Base-by-base conservation (phyloP, 2,113 vertebrate genomes). In the Nothobranchius kuhntae region DNA sequence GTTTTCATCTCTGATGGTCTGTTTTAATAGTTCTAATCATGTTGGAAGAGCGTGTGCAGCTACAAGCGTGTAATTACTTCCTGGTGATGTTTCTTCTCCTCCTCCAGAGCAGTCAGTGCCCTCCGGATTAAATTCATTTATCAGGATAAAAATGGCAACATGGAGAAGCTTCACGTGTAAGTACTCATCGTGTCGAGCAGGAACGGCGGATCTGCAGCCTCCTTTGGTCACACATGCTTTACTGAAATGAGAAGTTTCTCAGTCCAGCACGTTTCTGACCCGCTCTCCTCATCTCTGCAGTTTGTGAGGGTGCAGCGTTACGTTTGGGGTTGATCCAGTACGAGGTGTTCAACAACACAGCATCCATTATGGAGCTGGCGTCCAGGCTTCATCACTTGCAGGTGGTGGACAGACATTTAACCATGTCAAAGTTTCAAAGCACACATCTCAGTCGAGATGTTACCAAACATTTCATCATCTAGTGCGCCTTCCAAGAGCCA, bases 241-340 rank as follows among this genome's bases (percentile, higher is more conserved):
- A 6, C 11, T 53, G n/a, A 80, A 65, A 83, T 70, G 65, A 86
- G 54, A 55, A 8, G 80, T 80, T 82, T 17, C 17, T 86, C 78
- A 73, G 4, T 12, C 47, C 52, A 62, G 50, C 77, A 58, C 62
- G 68, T 69, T 42, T 42, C 10, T 42, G 40, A 42, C 40, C 0
- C 40, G 2, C 40, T 53, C 0, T 78, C 62, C 55, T 77, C 78
- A 86, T 83, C 72, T 35, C 26, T 21, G 9, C 60, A 68, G 61
- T 80, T 80, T 79, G 63, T 45, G 30, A 71, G 65, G 80, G 59
- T 64, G 9, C 15, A 12, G 59, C 68, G 80, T 63, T 59, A 73
- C 82, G 50, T 61, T 56, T 6, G 24, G 66, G 44, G 47, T 80
- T 17, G 38, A 77, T 73, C 62, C 14, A 46, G 10, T 21, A n/a